Conservation (phyloP, 2,113 vertebrate species). For the Phaetusa simplex region DNA sequence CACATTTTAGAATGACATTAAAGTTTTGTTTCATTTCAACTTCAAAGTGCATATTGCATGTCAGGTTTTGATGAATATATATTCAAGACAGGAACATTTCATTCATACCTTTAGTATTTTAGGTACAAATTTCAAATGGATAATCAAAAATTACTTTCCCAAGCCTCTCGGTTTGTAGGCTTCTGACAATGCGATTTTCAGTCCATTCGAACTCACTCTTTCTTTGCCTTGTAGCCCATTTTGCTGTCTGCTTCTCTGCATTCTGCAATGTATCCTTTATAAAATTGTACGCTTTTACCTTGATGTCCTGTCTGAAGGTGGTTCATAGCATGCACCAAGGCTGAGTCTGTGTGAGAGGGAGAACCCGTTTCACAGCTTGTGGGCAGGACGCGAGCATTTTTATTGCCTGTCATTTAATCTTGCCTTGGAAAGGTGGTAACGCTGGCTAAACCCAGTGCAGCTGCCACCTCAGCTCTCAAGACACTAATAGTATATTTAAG, state of each 20-base stretch:
- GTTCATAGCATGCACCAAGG: not conserved
- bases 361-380: not conserved
- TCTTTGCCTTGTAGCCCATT: not conserved
- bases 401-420: not conserved
- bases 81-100: not conserved
- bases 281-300: not conserved
- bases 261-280: not conserved
- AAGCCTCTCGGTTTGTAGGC: not conserved
- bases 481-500: not conserved
- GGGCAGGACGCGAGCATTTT: not conserved
- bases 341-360: not conserved
- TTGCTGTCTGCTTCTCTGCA: not conserved
- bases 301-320: not conserved
- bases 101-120: not conserved
- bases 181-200: not conserved
- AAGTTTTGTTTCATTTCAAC: not conserved
- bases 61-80: not conserved
- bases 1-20: not conserved
- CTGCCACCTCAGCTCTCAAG: not conserved
- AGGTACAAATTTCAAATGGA: not conserved
- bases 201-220: not conserved
- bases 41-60: not conserved
- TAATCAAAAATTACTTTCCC: not conserved
- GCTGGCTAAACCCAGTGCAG: not conserved
- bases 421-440: not conserved